phyloP scores from a whole-genome alignment of 2,888 invertebrate species.

The Diplazon laetatorius region DNA sequence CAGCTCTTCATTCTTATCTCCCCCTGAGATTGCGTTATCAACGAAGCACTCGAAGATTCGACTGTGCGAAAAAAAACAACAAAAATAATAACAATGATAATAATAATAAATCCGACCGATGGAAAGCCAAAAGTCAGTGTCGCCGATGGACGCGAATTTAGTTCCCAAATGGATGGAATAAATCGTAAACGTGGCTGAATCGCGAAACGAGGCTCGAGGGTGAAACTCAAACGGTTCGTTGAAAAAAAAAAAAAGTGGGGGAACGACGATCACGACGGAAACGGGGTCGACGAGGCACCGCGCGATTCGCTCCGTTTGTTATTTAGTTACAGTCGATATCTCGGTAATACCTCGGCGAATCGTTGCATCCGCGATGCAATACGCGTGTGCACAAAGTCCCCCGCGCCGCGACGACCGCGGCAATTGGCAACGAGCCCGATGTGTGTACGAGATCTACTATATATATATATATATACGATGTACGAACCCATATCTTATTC shows the following conservation, averaged over 20 bases:
- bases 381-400: constrained; percentile 31
- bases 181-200: not conserved
- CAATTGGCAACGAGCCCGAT: constrained; percentile 56
- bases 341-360: constrained; percentile 49
- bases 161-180: too few relatives aligned
- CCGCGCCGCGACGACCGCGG: too few relatives aligned
- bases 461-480: constrained; percentile 24
- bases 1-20: too few relatives aligned
- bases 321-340: constrained; percentile 63
- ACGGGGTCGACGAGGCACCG: constrained; percentile 60
- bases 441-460: constrained; percentile 2
- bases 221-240: constrained; percentile 36
- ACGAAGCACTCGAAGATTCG: too few relatives aligned
- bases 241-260: constrained; percentile 48
- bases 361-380: constrained; percentile 9
- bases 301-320: constrained; percentile 58
- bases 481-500: not conserved
- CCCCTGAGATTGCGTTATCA: too few relatives aligned
- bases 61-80: too few relatives aligned
- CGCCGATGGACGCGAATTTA: too few relatives aligned
- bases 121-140: not conserved
- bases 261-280: constrained; percentile 45
- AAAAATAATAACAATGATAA: too few relatives aligned
- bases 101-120: too few relatives aligned
- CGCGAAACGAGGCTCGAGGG: constrained; percentile 9